Conservation (phyloP, 2,113 vertebrate species). For the Cheirogaleus medius region DNA sequence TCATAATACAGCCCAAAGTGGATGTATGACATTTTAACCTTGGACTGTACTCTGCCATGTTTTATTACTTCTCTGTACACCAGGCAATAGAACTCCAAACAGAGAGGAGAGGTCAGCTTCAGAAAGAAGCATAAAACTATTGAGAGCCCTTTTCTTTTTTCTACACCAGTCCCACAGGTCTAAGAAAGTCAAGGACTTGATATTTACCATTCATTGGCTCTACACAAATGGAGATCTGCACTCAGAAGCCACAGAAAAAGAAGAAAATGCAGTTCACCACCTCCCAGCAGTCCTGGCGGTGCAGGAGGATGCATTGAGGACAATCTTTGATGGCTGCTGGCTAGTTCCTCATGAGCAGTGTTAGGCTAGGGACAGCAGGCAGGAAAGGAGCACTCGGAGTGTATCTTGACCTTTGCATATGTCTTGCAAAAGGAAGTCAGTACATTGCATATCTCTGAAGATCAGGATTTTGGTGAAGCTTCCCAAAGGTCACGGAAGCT, state of each 20-base stretch:
- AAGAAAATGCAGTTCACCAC: slow-evolving; percentile 79
- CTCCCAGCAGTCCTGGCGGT: slow-evolving; percentile 73
- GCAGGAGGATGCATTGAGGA: slow-evolving; percentile 51
- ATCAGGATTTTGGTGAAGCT: slow-evolving; percentile 55
- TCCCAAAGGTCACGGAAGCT: slow-evolving; percentile 49
- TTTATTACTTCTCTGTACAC: slow-evolving; percentile 72
- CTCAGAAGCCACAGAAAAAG: slow-evolving; percentile 75
- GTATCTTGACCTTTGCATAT: slow-evolving; percentile 67
- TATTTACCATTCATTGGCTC: slow-evolving; percentile 82
- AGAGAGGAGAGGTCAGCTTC: slow-evolving; percentile 67
- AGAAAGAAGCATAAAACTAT: slow-evolving; percentile 66
- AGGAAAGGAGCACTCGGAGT: slow-evolving; percentile 55
- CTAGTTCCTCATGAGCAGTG: slow-evolving; percentile 65
- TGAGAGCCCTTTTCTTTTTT: slow-evolving; percentile 66
- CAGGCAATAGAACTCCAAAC: slow-evolving; percentile 1
- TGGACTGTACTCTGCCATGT: slow-evolving; percentile 20
- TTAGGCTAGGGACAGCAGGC: slow-evolving; percentile 73
- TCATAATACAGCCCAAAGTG: slow-evolving; percentile 17
- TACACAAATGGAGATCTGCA: slow-evolving; percentile 72
- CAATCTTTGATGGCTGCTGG: slow-evolving; percentile 57
- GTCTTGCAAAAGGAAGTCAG: slow-evolving; percentile 65
- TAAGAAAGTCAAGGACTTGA: slow-evolving; percentile 78
- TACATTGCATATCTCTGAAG: slow-evolving; percentile 62
- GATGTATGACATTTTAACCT: background rate
- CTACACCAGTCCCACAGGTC: slow-evolving; percentile 59